A percentile compares a stretch with the other conserved stretches of the same genome.
phyloP scores from a whole-genome alignment of 2,888 invertebrate species.

The Steromphala cineraria region DNA sequence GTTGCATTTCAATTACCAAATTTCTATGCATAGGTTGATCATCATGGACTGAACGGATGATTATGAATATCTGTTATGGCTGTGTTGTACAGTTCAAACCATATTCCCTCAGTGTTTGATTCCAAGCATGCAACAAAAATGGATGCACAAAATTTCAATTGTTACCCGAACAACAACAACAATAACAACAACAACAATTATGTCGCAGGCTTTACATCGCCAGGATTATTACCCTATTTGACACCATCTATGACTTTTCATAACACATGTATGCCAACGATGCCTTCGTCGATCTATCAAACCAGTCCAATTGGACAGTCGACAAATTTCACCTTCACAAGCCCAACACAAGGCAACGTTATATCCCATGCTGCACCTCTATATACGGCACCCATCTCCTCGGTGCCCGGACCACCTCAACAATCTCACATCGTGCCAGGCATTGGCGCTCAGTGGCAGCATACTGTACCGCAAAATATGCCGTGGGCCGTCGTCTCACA shows the following conservation, averaged over 20 bases:
- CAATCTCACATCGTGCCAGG: slow-evolving; percentile 37
- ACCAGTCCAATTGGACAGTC: not conserved
- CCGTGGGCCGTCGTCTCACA: slow-evolving; percentile 36
- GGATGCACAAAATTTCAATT: slow-evolving; percentile 17
- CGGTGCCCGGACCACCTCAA: not conserved
- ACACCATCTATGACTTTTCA: slow-evolving; percentile 7
- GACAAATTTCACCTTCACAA: slow-evolving; percentile 35
- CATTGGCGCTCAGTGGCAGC: slow-evolving; percentile 50
- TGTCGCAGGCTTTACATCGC: slow-evolving; percentile 22
- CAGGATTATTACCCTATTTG: not conserved
- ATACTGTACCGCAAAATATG: slow-evolving; percentile 49
- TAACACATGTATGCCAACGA: not conserved
- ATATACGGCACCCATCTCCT: slow-evolving; percentile 21
- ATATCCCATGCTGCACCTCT: slow-evolving; percentile 25
- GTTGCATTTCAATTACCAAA: too few relatives aligned
- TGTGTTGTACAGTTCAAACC: too few relatives aligned
- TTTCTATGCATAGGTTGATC: too few relatives aligned
- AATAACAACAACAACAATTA: slow-evolving; percentile 40
- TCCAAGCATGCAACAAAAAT: not conserved
- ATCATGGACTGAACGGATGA: too few relatives aligned
- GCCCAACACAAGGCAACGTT: slow-evolving; percentile 38
- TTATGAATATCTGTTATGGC: too few relatives aligned
- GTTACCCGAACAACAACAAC: slow-evolving; percentile 34
- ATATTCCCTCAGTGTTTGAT: too few relatives aligned
- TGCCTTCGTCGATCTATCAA: not conserved